Evolutionary conservation across 2,888 invertebrate genomes (phyloP), one percentile per base, ranked within the genome.

Genomic region (Diadegma fenestrale): DNA sequence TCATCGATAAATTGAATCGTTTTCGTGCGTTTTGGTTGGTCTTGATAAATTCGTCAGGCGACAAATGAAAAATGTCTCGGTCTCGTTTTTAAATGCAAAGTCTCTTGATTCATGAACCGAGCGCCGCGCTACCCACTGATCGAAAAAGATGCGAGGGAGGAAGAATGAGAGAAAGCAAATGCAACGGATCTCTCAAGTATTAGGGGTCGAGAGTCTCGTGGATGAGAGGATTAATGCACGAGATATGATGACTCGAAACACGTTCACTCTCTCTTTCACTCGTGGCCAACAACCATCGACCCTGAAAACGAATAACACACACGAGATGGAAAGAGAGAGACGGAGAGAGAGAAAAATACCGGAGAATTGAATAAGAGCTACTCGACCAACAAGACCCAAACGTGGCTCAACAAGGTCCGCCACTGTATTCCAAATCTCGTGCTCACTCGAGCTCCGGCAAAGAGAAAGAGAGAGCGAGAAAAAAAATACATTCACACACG

Each of bases 361-460:
- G 69, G 84, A 86, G 88, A 73, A 88, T 78, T 78, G 51, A 78
- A 78, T 78, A 87, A 86, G 79, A 86, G 81, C 63, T 82, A 7
- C 71, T 41, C 71, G 79, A 48, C 22, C 69, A 71, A 71, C 58
- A n/a, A 73, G 66, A 79, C 43, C 73, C 80, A 73, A 83, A 83
- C 68, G 66, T 71, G 19, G 30, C 54, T 80, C 73, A 80, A 91
- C 90, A 91, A 90, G 89, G 88, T 88, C 80, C 75, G 83, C 85
- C 89, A 90, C 88, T 91, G 91, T 91, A 81, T 43, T 79, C 68
- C 66, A 63, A 69, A 54, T 8, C 71, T 33, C 37, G 41, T 22
- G 37, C n/a, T 63, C 63, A 41, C 51, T 64, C n/a, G 63, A 17
- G 41, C 54, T 2, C 26, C 72, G 58, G 54, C 1, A 26, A 58